Base-by-base conservation (phyloP, 2,888 invertebrate genomes). In the Drosophila seclusa region DNA sequence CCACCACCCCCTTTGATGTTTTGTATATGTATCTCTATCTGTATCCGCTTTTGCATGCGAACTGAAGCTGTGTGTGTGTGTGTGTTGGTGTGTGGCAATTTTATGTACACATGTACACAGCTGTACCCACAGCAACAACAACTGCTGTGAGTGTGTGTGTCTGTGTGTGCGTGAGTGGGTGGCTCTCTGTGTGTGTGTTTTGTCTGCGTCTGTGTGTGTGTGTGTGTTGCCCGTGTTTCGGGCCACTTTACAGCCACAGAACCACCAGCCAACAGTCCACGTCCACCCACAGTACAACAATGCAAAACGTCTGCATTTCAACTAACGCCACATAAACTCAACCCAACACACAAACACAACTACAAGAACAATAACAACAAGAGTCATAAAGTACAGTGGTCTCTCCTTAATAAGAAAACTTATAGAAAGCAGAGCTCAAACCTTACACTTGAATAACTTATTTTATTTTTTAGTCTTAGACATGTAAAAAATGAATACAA, bases 231-330 rank as follows among this genome's bases (percentile, higher is more conserved):
- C 63, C 66, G 73, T 79, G 82, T 85, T 87, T 85, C 71, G 82
- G 86, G 86, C 86, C 88, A 85, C 86, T 85, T 85, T 85, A 88
- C 85, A 88, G 88, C 87, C 84, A 82, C 85, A 80, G 80, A 67
- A 59, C 45, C 18, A 38, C 18, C 18, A 38, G 18, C 38, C 45
- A 45, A 45, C 45, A 45, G 45, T 27, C 75, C 76, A 62, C 71
- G 45, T 27, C 75, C 76, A 62, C 71, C 80, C 83, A 73, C 83
- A 59, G 78, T 73, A 85, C 85, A 85, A 88, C 85, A 85, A 88
- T 88, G 87, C 88, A 85, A 86, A 88, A 76, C 87, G 88, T 85
- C 85, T 85, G 85, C 88, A 85, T 88, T 85, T 88, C 85, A 80
- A 82, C 85, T 83, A 80, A 83, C 59, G 71, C 74, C 78, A 34